Base-by-base conservation (phyloP, 2,888 invertebrate species). In the Fragum whitleyi region DNA sequence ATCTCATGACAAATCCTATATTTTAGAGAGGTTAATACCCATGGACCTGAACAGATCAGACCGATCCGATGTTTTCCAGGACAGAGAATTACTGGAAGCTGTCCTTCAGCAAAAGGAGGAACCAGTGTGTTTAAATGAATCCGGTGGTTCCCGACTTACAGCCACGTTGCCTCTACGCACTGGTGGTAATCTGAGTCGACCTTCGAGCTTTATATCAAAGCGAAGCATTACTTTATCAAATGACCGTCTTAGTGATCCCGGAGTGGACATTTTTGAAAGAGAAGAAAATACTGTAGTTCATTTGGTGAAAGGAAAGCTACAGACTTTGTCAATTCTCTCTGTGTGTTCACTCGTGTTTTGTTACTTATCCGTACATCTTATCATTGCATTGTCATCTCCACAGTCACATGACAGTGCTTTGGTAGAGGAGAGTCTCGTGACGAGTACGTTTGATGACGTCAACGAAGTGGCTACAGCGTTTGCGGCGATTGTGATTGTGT, bases 401-500 rank as follows among this genome's bases (percentile, higher is more conserved):
- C 79, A 80, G n/a, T 62, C 59, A 14, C 26, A 26, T 16, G 59
- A 68, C n/a, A 47, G 57, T 23, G 51, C 28, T 26, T 11, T 28
- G 16, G n/a, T 36, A 11, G 55, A 78, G 23, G 74, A 73, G 19
- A 77, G 79, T n/a, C 72, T 89, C 28, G 69, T 90, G 28, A 76
- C 82, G 23, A 78, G 74, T 21, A 84, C 86, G 9, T 85, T 81
- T 69, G 96, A 96, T 80, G 96, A 97, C 90, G 97, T 98, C 85
- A 97, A 97, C 94, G 98, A 98, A 95, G 98, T 98, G 92, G 97
- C 97, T 70, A 95, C 98, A 93, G 97, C 97, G 39, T 95, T 98
- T 92, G 97, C 97, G 93, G 97, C 97, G 79, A 95, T 98, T 92
- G 97, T 98, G 84, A 95, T 98, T 72, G 97, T 97, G 39, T 95